phyloP scores from a whole-genome alignment of 2,888 invertebrate species.

The Acholoe squamosa region DNA sequence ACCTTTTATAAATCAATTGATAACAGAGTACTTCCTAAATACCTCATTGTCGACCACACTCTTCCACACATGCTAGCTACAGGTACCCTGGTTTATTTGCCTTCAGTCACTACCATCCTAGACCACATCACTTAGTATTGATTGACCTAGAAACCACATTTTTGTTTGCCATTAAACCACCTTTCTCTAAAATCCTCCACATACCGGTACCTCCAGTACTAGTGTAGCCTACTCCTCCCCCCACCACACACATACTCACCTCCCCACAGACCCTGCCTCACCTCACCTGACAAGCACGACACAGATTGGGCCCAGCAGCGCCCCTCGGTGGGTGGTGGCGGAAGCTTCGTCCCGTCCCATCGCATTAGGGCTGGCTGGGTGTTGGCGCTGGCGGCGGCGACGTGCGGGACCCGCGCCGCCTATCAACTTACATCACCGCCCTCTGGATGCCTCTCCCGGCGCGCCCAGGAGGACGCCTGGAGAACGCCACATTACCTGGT shows the following conservation, averaged over 20 bases:
- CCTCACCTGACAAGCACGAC: background rate
- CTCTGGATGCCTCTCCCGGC: background rate
- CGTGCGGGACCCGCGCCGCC: background rate
- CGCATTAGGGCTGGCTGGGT: conserved; percentile 26
- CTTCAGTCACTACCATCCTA: too few relatives aligned
- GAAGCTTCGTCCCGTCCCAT: conserved; percentile 13
- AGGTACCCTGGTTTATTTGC: too few relatives aligned
- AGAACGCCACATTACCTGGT: conserved; percentile 22
- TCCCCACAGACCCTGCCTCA: background rate
- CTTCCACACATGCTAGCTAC: too few relatives aligned
- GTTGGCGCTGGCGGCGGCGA: background rate
- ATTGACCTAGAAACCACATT: too few relatives aligned
- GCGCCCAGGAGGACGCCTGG: conserved; percentile 22
- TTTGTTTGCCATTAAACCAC: too few relatives aligned
- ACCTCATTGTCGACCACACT: too few relatives aligned
- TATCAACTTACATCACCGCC: conserved; percentile 56
- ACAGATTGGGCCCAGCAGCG: conserved; percentile 33
- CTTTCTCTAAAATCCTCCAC: too few relatives aligned
- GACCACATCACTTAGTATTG: too few relatives aligned
- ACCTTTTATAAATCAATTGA: too few relatives aligned
- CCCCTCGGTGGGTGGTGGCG: conserved; percentile 26
- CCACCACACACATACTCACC: background rate
- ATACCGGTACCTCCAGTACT: too few relatives aligned
- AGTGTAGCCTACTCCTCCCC: background rate
- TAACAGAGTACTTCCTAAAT: too few relatives aligned